Evolutionary conservation across 2,797 vertebrate species (phyloP).

Genomic region (Huso huso): DNA sequence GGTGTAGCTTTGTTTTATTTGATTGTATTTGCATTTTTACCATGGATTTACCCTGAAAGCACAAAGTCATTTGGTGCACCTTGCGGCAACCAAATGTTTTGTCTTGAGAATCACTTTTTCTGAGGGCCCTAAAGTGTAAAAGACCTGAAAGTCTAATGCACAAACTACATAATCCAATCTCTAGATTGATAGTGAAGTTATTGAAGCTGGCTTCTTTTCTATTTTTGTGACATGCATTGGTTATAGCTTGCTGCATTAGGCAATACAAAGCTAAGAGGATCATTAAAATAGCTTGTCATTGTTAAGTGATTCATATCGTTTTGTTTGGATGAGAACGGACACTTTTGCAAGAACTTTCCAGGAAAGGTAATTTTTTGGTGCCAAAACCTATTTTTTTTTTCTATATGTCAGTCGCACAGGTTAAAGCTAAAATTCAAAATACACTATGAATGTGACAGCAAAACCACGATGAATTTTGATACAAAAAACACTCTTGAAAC

Average conservation of each 20-base stretch:
- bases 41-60: background rate
- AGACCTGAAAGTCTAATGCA: no score
- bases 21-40: background rate
- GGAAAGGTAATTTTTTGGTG: background rate
- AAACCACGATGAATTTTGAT: background rate
- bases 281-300: constrained; percentile 3
- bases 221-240: constrained; percentile 1
- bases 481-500: no score
- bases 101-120: background rate
- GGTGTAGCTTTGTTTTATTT: background rate
- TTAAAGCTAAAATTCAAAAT: background rate
- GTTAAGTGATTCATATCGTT: background rate
- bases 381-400: background rate
- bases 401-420: background rate
- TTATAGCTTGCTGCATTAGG: background rate
- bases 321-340: background rate
- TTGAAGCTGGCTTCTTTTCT: background rate
- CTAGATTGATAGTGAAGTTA: constrained; percentile 3
- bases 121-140: background rate
- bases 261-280: background rate
- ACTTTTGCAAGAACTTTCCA: background rate
- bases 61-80: background rate
- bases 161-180: background rate
- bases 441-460: background rate
- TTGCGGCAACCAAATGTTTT: no score